phyloP scores from a whole-genome alignment of 2,888 invertebrate species.

The Salticus scenicus region DNA sequence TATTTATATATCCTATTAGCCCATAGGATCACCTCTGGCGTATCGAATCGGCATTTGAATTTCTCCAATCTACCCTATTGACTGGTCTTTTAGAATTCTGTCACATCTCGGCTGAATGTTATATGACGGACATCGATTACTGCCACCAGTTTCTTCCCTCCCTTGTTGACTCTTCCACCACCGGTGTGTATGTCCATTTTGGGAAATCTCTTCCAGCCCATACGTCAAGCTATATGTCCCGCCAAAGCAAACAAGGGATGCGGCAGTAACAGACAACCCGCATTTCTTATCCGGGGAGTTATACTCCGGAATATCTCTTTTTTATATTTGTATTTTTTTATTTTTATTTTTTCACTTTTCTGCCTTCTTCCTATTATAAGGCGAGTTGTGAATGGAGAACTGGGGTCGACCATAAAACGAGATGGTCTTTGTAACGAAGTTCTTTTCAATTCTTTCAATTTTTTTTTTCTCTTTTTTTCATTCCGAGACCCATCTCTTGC shows the following conservation, averaged over 20 bases:
- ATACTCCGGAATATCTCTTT: constrained; percentile 4
- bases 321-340: background rate
- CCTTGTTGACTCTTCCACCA: constrained; percentile 53
- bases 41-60: background rate
- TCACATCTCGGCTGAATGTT: constrained; percentile 23
- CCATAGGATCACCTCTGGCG: too few species aligned
- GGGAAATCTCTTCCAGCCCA: constrained; percentile 23
- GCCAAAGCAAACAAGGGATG: constrained; percentile 33
- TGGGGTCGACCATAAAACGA: background rate
- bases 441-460: background rate
- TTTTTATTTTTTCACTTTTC: background rate
- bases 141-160: background rate
- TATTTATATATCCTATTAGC: too few species aligned
- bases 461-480: background rate
- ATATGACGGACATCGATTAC: constrained; percentile 58
- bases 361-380: constrained; percentile 17
- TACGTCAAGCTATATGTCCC: constrained; percentile 62
- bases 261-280: constrained; percentile 41
- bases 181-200: background rate
- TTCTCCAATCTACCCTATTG: background rate
- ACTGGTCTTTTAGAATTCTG: too few species aligned
- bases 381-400: constrained; percentile 23
- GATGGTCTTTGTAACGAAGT: background rate
- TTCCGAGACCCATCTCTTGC: too few species aligned
- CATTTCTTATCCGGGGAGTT: constrained; percentile 37